Evolutionary conservation across 2,113 vertebrate species (phyloP).

Genomic region (Pterocles burchelli): DNA sequence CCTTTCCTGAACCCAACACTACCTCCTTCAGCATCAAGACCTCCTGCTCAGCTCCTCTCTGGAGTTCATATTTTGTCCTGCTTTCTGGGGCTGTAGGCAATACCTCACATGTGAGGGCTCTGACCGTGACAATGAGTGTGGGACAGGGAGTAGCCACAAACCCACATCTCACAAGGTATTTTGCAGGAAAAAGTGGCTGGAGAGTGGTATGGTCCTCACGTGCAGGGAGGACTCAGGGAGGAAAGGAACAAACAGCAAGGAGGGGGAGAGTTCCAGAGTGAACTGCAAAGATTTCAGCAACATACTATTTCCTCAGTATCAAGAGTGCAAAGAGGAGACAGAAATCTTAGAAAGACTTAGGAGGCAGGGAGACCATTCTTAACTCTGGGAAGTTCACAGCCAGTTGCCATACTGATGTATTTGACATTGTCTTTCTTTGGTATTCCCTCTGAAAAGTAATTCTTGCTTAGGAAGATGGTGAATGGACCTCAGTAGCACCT

Average conservation of each 20-base stretch:
- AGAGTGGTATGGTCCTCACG: not conserved
- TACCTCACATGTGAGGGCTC: not conserved
- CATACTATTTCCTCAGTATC: not conserved
- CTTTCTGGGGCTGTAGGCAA: not conserved
- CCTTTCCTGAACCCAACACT: not conserved
- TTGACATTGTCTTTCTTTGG: not conserved
- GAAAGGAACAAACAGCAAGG: not conserved
- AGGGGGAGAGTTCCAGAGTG: not conserved
- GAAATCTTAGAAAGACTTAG: not conserved
- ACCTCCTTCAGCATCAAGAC: not conserved
- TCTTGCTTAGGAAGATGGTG: not conserved
- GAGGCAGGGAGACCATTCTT: not conserved
- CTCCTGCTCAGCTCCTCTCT: not conserved
- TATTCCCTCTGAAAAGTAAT: not conserved
- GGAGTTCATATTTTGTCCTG: rapidly evolving
- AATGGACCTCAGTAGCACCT: not conserved
- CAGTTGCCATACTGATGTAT: not conserved
- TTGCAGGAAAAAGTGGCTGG: not conserved
- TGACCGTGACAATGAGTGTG: not conserved
- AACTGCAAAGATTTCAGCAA: not conserved
- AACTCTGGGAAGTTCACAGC: not conserved
- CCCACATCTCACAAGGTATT: not conserved
- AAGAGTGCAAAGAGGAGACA: not conserved
- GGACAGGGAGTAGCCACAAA: not conserved
- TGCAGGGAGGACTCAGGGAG: not conserved